Conservation (phyloP, 2,113 vertebrate species). For the Tyto alba region DNA sequence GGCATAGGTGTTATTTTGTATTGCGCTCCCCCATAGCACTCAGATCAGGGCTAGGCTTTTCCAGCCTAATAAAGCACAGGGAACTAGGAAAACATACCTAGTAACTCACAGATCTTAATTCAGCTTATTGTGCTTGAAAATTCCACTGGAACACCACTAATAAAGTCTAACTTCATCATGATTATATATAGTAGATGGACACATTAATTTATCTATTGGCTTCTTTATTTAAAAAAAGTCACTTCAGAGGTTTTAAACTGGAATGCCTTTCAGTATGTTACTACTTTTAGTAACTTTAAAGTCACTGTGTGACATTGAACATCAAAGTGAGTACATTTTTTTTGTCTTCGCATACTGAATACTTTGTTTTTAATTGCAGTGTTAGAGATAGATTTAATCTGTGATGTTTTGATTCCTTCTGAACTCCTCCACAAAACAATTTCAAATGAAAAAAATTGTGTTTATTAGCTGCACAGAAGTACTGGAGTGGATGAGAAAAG, state of each 20-base stretch:
- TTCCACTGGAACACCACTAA: not conserved
- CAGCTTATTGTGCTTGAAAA: constrained; percentile 14
- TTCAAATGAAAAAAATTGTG: not conserved
- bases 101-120: not conserved
- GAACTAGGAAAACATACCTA: not conserved
- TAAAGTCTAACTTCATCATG: not conserved
- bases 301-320: not conserved
- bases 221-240: not conserved
- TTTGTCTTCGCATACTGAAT: not conserved
- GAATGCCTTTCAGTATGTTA: not conserved
- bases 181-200: not conserved
- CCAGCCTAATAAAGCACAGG: not conserved
- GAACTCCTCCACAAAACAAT: not conserved
- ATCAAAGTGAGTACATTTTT: not conserved
- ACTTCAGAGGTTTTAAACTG: not conserved
- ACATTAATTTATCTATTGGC: constrained; percentile 3
- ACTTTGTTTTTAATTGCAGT: not conserved
- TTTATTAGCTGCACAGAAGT: not conserved
- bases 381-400: not conserved
- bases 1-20: not conserved
- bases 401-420: not conserved
- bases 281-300: not conserved
- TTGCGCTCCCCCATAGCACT: not conserved
- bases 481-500: not conserved
- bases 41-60: not conserved